phyloP scores from a whole-genome alignment of 2,113 vertebrate genomes.

The Platichthys flesus region DNA sequence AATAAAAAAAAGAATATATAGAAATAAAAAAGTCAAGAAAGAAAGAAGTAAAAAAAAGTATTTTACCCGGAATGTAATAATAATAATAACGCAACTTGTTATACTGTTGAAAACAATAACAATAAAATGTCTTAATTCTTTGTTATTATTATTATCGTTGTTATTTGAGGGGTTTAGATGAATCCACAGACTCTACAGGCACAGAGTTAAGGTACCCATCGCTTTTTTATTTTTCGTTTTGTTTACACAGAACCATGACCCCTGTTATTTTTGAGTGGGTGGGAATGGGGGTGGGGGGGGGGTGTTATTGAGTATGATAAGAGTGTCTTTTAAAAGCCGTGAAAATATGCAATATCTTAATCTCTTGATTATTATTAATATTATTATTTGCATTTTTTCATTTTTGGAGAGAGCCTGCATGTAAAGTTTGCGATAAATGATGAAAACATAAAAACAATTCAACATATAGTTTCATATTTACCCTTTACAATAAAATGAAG shows the following conservation, averaged over 20 bases:
- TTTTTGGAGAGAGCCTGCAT: constrained; percentile 84
- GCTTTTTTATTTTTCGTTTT: constrained; percentile 73
- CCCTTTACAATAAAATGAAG: constrained; percentile 84
- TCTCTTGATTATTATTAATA: constrained; percentile 68
- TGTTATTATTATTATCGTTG: constrained; percentile 77
- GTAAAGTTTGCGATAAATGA: constrained; percentile 83
- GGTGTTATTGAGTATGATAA: constrained; percentile 55
- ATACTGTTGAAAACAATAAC: constrained; percentile 81
- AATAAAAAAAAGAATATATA: constrained; percentile 6
- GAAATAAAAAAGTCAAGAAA: constrained; percentile 18
- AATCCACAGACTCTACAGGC: constrained; percentile 63
- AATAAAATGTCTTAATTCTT: constrained; percentile 85
- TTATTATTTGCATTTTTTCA: constrained; percentile 72
- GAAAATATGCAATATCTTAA: constrained; percentile 72
- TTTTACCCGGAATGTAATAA: constrained; percentile 77
- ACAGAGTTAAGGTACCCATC: constrained; percentile 56
- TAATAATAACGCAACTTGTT: constrained; percentile 72
- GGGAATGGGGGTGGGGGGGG: constrained; percentile 2
- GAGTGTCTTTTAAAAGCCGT: constrained; percentile 76
- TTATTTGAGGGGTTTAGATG: constrained; percentile 72
- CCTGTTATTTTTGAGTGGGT: constrained; percentile 42
- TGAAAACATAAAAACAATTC: constrained; percentile 78
- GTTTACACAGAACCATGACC: constrained; percentile 81
- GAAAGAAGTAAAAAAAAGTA: constrained; percentile 37
- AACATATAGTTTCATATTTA: constrained; percentile 85